Percentiles rank a stretch among this genome's conserved stretches.
These are phyloP conservation scores for Cyanoramphus novaezelandiae DNA, from an alignment of 2,113 vertebrate species.

Conservation along the genomic window DNA sequence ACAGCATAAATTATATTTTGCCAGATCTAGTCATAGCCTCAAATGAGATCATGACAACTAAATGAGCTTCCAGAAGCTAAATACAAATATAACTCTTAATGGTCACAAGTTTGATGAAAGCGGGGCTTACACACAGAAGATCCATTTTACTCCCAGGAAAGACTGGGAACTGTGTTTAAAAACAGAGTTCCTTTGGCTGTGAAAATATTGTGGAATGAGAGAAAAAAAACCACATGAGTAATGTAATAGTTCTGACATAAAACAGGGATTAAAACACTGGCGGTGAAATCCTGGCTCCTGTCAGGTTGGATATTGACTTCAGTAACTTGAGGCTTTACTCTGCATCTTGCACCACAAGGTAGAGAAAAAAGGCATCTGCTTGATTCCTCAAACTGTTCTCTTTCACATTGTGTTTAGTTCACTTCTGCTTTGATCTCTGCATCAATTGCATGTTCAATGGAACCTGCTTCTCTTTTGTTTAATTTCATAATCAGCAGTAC, in stretches of 20 bases:
- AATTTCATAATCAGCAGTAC: neutral
- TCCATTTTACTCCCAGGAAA: neutral
- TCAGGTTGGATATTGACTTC: neutral
- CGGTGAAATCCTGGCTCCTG: neutral
- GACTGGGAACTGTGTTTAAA: neutral
- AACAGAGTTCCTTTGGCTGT: neutral
- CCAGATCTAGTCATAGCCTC: neutral
- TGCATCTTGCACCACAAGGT: neutral
- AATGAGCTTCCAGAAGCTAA: neutral
- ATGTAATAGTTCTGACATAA: neutral
- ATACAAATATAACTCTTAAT: neutral
- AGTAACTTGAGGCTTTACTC: neutral
- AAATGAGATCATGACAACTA: neutral
- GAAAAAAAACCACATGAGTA: neutral
- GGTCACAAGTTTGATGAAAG: neutral
- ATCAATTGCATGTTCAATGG: neutral
- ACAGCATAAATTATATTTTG: neutral
- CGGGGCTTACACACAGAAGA: neutral
- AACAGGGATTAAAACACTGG: neutral
- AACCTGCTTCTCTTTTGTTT: neutral
- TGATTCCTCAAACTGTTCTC: neutral
- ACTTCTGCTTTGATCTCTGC: slow-evolving; percentile 19
- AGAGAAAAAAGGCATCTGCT: neutral
- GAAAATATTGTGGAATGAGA: neutral
- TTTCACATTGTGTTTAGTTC: slow-evolving; percentile 6